phyloP scores from a whole-genome alignment of 1,140 invertebrate species.

The Macrotrachela quadricornifera region DNA sequence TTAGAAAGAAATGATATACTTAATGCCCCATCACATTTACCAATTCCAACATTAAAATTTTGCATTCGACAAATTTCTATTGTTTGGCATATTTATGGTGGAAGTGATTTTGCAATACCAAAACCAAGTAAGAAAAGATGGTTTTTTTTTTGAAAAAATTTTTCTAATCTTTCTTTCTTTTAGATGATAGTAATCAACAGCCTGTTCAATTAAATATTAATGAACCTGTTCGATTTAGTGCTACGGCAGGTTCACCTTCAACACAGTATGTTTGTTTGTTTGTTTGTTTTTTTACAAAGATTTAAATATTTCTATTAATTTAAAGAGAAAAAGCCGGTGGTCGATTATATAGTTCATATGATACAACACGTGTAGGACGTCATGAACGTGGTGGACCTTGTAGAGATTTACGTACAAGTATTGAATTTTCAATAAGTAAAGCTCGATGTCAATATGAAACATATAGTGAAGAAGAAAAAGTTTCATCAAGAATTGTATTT shows the following conservation, averaged over 20 bases:
- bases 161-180: too few species aligned
- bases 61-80: slow-evolving; percentile 69
- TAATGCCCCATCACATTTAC: slow-evolving; percentile 58
- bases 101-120: slow-evolving; percentile 49
- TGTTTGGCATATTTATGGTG: slow-evolving; percentile 73
- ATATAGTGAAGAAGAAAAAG: slow-evolving; percentile 49
- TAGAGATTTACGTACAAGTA: slow-evolving; percentile 47
- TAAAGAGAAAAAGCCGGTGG: slow-evolving; percentile 1
- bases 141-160: too few species aligned
- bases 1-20: slow-evolving; percentile 53
- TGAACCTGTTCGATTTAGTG: too few species aligned
- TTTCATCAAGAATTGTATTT: slow-evolving; percentile 62
- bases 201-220: too few species aligned
- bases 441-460: slow-evolving; percentile 45
- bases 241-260: too few species aligned
- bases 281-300: too few species aligned
- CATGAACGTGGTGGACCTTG: slow-evolving; percentile 41
- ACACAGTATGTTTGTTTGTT: too few species aligned
- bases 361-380: slow-evolving; percentile 18
- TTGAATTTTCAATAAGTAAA: slow-evolving; percentile 20
- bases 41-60: slow-evolving; percentile 50
- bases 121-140: not conserved
- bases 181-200: too few species aligned
- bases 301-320: too few species aligned
- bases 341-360: not conserved